Percentiles rank a stretch among this genome's conserved stretches.
These are phyloP conservation scores for Brenthis hecate DNA, from an alignment of 2,888 invertebrate genomes.

Conservation along the genomic window DNA sequence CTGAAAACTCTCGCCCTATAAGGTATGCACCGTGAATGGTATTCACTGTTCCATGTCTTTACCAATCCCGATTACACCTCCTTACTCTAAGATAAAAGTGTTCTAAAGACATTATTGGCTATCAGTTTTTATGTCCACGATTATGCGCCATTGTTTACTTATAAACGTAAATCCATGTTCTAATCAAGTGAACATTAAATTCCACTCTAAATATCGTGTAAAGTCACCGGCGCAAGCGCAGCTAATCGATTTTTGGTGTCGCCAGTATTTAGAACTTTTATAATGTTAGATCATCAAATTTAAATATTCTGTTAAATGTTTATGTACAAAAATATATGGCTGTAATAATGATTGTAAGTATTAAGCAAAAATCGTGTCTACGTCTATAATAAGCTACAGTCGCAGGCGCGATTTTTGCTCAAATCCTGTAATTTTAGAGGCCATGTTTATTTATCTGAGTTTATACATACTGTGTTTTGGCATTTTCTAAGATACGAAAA, in stretches of 20 bases:
- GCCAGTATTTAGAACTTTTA: constrained; percentile 38
- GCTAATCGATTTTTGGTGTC: constrained; percentile 57
- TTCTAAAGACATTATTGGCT: constrained; percentile 22
- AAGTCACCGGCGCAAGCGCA: constrained; percentile 47
- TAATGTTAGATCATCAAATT: constrained; percentile 23
- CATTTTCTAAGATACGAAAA: too few relatives aligned
- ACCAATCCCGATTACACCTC: neutral
- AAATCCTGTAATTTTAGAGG: too few relatives aligned
- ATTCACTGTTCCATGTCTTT: neutral
- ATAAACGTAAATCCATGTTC: constrained; percentile 52
- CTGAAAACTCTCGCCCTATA: too few relatives aligned
- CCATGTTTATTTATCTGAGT: too few relatives aligned
- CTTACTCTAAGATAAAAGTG: neutral
- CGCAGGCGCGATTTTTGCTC: too few relatives aligned
- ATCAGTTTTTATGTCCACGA: constrained; percentile 31
- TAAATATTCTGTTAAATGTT: constrained; percentile 17
- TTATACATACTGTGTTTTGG: too few relatives aligned
- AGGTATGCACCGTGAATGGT: too few relatives aligned
- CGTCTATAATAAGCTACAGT: too few relatives aligned
- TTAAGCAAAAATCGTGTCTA: too few relatives aligned
- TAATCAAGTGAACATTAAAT: constrained; percentile 54
- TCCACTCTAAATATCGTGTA: constrained; percentile 52
- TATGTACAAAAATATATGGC: neutral
- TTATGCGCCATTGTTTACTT: constrained; percentile 45
- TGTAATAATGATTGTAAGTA: too few relatives aligned